Base-by-base conservation (phyloP, 2,113 vertebrate species). In the Megalops atlanticus region DNA sequence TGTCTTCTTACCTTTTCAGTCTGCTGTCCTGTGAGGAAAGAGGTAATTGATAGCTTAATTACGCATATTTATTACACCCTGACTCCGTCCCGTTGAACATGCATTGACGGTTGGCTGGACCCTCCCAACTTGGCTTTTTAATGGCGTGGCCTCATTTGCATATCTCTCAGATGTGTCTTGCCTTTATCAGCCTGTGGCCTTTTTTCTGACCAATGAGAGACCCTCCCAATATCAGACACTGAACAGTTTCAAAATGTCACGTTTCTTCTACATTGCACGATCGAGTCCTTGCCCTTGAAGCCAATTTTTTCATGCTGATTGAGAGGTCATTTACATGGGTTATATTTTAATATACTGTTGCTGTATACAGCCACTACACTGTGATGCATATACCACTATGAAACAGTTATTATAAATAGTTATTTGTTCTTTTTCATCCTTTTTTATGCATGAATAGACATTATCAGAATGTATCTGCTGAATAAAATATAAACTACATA, bases 91-190 rank as follows among this genome's bases (percentile, higher is more conserved):
- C 69, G 70, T 77, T 84, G 64, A 69, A 27, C 7, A 35, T 27
- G 75, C 83, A 52, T 77, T 70, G 4, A 82, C 83, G 33, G 76
- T 39, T 80, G 52, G 6, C 35, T 16, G 71, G 72, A 27, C 45
- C 39, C 36, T 38, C 79, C 80, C n/a, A 38, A n/a, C 68, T 38
- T 70, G 78, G 38, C 35, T 82, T 91, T 95, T 94, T 94, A 94
- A 93, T 88, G 85, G 81, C 69, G 36, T 35, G 64, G n/a, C 81
- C 91, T 95, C 89, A 94, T 95, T 95, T 93, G 92, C 94, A 95
- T 95, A 94, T 52, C n/a, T 89, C 89, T 89, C 79, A 89, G 84
- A 86, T 84, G 75, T 92, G 92, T 92, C 92, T 85, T 11, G 74
- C 24, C 14, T 45, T 83, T 64, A 64, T 64, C 58, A 64, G 58